Evolutionary conservation across 2,113 vertebrate genomes (phyloP).

Genomic region (Mobula birostris): DNA sequence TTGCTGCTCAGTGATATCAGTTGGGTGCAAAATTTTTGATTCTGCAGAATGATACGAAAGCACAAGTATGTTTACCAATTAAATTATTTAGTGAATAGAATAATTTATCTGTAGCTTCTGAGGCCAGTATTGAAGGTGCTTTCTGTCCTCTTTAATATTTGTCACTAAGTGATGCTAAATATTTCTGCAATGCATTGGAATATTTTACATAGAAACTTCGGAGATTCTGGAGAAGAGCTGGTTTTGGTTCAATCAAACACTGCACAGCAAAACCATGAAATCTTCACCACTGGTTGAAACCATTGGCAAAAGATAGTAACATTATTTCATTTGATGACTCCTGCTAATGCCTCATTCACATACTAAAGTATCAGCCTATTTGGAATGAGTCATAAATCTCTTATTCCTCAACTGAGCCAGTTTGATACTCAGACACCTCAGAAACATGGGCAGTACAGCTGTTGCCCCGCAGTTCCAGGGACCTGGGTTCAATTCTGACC

Average conservation of each 20-base stretch:
- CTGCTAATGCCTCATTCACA: not conserved
- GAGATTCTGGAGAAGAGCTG: not conserved
- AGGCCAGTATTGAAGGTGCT: not conserved
- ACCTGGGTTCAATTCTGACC: too few species aligned
- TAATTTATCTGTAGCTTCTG: not conserved
- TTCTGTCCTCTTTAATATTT: not conserved
- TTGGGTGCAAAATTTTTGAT: slow-evolving; percentile 29
- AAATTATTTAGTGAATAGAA: slow-evolving; percentile 32
- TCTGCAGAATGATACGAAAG: slow-evolving; percentile 33
- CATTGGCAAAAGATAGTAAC: not conserved
- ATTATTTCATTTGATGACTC: not conserved
- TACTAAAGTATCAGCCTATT: not conserved
- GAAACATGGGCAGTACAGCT: too few species aligned
- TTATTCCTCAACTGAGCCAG: not conserved
- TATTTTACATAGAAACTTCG: not conserved
- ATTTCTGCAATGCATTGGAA: not conserved
- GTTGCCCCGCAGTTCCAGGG: too few species aligned
- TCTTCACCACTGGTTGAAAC: not conserved
- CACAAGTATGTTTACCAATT: slow-evolving; percentile 15
- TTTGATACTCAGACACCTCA: not conserved
- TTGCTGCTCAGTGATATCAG: slow-evolving; percentile 13
- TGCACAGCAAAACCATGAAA: not conserved
- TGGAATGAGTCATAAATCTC: not conserved
- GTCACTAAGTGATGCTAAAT: not conserved
- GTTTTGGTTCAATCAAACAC: not conserved